Percentiles rank a stretch among this genome's conserved stretches.
Conservation (phyloP, 2,797 vertebrate genomes). For the Morus bassanus region DNA sequence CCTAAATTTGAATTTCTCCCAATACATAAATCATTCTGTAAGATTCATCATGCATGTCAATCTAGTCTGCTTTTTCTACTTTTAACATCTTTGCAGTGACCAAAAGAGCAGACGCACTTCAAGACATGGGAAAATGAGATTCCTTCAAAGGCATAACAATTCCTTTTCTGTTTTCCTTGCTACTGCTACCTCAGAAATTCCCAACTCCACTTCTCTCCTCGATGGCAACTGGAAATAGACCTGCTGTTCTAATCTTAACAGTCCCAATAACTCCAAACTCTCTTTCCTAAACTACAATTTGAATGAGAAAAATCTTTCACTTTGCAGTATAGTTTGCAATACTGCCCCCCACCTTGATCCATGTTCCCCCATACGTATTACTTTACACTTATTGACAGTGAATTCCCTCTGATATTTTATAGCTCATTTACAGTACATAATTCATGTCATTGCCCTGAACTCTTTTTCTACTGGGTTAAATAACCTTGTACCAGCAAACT, state of each 20-base stretch:
- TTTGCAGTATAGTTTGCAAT: background rate
- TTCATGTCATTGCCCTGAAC: background rate
- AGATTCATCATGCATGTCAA: background rate
- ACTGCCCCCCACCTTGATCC: background rate
- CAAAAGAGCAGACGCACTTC: background rate
- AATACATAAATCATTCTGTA: background rate
- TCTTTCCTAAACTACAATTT: background rate
- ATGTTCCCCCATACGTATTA: background rate
- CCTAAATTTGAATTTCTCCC: background rate
- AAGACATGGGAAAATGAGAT: background rate
- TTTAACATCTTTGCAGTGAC: background rate
- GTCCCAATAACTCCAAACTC: background rate
- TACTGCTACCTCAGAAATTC: background rate
- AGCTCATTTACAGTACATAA: background rate
- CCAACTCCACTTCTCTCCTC: background rate
- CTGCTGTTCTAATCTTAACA: background rate
- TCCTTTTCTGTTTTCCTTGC: background rate
- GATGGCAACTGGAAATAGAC: background rate
- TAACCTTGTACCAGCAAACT: background rate
- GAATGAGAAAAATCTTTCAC: background rate
- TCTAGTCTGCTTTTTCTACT: background rate
- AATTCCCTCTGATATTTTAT: background rate
- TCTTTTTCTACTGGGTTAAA: background rate
- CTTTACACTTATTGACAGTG: background rate
- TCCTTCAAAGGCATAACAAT: background rate